Evolutionary conservation across 2,113 vertebrate species (phyloP), one percentile per base, ranked within the genome.

Genomic region (Lagopus muta): DNA sequence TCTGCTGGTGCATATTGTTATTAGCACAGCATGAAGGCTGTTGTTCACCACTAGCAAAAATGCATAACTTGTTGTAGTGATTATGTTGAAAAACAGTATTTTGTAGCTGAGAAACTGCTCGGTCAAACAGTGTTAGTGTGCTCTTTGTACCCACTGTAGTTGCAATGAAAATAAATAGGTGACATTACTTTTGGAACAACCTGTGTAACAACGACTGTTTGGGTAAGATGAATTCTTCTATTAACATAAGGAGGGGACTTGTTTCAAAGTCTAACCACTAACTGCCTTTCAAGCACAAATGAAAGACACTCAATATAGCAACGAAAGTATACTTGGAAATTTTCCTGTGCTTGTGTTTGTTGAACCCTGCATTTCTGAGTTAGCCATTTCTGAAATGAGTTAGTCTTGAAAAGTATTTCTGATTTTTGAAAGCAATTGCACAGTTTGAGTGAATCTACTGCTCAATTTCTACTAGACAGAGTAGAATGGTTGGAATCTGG

Each of bases 191-290:
- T 17, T 30, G 52, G 52, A 55, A 28, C 8, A 8, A 55, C 15
- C 27, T 55, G 30, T 10, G 15, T 94, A 96, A 36, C 24, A 90
- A 77, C 11, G 18, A 38, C n/a, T 88, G 11, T 90, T 92, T 24
- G 58, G 67, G 86, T 57, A 66, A 94, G 78, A 8, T 65, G 47
- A 89, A 77, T 92, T 93, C 43, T 72, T 72, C 45, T 71, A 14
- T 83, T 93, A 61, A 48, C 30, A 84, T n/a, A 82, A 91, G 25
- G 88, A 93, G 79, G 57, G n/a, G 13, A 57, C 38, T 94, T 83
- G 57, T 86, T 66, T 72, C 47, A 93, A 95, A 96, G 91, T 95
- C 89, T 83, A 94, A 73, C 30, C 89, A 62, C 79, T 71, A 42
- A 57, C 14, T 17, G 45, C 4, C 14, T 64, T 8, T 57, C 36